These are phyloP conservation scores for Acrossocheilus fasciatus DNA, from an alignment of 2,797 vertebrate species.

Conservation along the genomic window DNA sequence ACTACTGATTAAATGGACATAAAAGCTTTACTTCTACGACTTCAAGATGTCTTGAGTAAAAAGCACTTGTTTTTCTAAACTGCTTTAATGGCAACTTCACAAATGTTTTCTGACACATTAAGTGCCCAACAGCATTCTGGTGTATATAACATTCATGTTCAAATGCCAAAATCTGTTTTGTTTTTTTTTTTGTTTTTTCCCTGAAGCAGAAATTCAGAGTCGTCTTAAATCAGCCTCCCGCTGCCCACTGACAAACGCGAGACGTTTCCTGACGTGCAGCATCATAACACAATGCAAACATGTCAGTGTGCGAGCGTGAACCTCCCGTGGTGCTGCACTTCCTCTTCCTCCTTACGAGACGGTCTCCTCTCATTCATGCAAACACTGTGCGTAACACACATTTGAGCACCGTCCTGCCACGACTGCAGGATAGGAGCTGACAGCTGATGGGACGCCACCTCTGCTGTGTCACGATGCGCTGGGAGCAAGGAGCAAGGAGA, in stretches of 20 bases:
- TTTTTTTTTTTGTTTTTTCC: not conserved
- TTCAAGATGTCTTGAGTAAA: not conserved
- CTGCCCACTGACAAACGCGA: constrained; percentile 2
- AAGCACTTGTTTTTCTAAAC: not conserved
- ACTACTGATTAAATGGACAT: not conserved
- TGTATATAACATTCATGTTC: not conserved
- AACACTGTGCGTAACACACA: not conserved
- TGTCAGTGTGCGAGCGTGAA: constrained; percentile 24
- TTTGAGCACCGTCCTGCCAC: not conserved
- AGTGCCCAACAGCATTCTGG: not conserved
- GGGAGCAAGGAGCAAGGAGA: no score
- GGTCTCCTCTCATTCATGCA: constrained; percentile 6
- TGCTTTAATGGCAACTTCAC: constrained; percentile 30
- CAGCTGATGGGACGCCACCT: not conserved
- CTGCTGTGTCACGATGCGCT: not conserved
- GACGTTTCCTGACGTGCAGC: not conserved
- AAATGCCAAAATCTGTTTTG: not conserved
- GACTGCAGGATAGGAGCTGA: not conserved
- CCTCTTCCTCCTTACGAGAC: not conserved
- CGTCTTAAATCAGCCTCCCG: not conserved
- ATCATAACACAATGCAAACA: constrained; percentile 7
- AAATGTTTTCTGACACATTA: constrained; percentile 31
- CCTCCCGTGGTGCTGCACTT: not conserved
- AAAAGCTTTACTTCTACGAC: not conserved
- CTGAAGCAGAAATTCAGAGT: not conserved